Percentiles rank a stretch among this genome's conserved stretches.
Conservation (phyloP, 2,113 vertebrate genomes). For the Periophthalmodon schlosseri region DNA sequence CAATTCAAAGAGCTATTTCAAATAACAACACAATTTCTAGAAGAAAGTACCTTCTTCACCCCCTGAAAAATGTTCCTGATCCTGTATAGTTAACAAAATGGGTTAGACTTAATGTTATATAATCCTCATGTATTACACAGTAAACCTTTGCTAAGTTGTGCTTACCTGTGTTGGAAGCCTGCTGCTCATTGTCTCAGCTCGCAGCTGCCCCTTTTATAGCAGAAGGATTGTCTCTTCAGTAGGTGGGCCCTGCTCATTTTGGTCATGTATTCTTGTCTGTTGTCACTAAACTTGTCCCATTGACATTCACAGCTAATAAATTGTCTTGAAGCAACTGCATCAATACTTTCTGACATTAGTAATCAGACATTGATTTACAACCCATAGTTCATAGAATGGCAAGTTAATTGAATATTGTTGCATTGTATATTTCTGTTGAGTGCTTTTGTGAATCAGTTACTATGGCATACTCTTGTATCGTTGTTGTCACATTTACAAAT, state of each 20-base stretch:
- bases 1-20: not conserved
- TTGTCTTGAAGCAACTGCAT: slow-evolving; percentile 23
- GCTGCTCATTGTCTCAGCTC: slow-evolving; percentile 39
- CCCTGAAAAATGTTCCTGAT: slow-evolving; percentile 32
- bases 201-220: slow-evolving; percentile 59
- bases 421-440: no score
- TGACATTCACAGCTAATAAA: slow-evolving; percentile 55
- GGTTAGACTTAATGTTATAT: not conserved
- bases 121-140: not conserved
- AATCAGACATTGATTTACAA: not conserved
- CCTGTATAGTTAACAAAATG: slow-evolving; percentile 18
- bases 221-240: slow-evolving; percentile 43
- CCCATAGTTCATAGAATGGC: not conserved
- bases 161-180: slow-evolving; percentile 55
- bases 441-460: no score
- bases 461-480: no score
- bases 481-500: no score
- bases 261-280: slow-evolving; percentile 66
- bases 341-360: slow-evolving; percentile 19
- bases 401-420: no score
- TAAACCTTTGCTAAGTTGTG: not conserved
- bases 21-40: not conserved
- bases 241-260: slow-evolving; percentile 64
- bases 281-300: slow-evolving; percentile 56
- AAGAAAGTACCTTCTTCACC: slow-evolving; percentile 40